Evolutionary conservation across 2,888 invertebrate genomes (phyloP).

Genomic region (Platycheirus rosarum): DNA sequence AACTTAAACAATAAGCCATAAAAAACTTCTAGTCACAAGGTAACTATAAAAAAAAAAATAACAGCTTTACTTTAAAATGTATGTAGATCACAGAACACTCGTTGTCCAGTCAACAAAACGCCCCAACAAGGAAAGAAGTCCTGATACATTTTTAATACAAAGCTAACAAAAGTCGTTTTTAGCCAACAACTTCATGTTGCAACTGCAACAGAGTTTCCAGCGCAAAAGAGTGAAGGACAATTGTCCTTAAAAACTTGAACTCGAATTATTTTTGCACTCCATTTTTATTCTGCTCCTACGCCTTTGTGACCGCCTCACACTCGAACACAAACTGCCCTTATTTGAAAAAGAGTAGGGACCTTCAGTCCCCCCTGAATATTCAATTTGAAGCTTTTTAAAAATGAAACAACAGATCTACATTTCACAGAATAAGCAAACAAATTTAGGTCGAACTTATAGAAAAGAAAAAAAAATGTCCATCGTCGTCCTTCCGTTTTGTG

Average conservation of each 20-base stretch:
- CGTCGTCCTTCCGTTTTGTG: slow-evolving; percentile 26
- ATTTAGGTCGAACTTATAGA: slow-evolving; percentile 59
- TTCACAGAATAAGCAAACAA: slow-evolving; percentile 65
- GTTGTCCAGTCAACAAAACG: not conserved
- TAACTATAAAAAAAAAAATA: not conserved
- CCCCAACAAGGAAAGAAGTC: not conserved
- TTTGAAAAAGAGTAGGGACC: slow-evolving; percentile 30
- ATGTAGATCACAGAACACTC: not conserved
- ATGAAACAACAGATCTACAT: slow-evolving; percentile 61
- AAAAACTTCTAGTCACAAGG: no score
- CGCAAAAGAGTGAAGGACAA: slow-evolving; percentile 21
- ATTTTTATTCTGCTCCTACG: slow-evolving; percentile 41
- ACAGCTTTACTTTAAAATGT: not conserved
- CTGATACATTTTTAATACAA: slow-evolving; percentile 61
- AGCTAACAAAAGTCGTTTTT: slow-evolving; percentile 35
- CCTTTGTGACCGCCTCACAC: slow-evolving; percentile 26
- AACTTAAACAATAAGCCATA: no score
- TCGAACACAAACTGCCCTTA: not conserved
- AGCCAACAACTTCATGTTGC: slow-evolving; percentile 16
- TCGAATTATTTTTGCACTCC: slow-evolving; percentile 63
- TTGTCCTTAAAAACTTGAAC: slow-evolving; percentile 68
- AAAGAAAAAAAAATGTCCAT: slow-evolving; percentile 20
- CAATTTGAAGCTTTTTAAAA: slow-evolving; percentile 61
- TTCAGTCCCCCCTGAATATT: slow-evolving; percentile 61
- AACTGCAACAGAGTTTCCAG: not conserved